Evolutionary conservation across 1,140 invertebrate species (phyloP), one percentile per base, ranked within the genome.

Genomic region (Ectropis grisescens): DNA sequence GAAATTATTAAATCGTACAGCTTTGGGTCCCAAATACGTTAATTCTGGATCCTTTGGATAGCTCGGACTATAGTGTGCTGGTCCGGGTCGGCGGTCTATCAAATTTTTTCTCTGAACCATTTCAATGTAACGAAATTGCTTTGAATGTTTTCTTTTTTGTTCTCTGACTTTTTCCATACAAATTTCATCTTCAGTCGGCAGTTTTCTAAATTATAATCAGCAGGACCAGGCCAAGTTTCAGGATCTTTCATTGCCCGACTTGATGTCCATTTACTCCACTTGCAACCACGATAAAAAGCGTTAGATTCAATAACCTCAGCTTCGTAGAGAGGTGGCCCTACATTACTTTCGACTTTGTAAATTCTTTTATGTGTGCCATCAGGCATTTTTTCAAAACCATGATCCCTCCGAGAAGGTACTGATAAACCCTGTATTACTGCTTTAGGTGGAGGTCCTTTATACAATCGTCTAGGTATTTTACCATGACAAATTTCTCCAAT

Each of bases 211-310:
- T 6, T 41, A 27, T 79, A 79, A 39, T 62, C 37, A 11, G 62
- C 56, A 11, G 74, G 74, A 2, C 71, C 69, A 11, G 74, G 71
- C 11, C 15, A 43, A 10, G 22, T 7, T 24, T 56, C 34, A 11
- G 16, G 9, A 13, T 5, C 16, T 44, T 46, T 39, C 14, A 10
- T 27, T 5, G 33, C 23, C 38, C 57, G 45, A 40, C 41, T 41
- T 3, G 58, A 47, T 11, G 61, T 58, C 53, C 68, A 49, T 19
- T 53, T 41, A 53, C 74, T 79, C 74, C 71, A 74, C 59, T 74
- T 79, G 11, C 69, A 79, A 1, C 71, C 71, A 10, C 31, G 49
- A 37, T 76, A 80, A 49, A 55, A 76, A n/a, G 39, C 33, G 10
- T 52, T 62, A 2, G 51, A 56, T 35, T 68, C 67, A 12, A 41